phyloP scores from a whole-genome alignment of 2,113 vertebrate genomes.

The Cephalopterus ornatus region DNA sequence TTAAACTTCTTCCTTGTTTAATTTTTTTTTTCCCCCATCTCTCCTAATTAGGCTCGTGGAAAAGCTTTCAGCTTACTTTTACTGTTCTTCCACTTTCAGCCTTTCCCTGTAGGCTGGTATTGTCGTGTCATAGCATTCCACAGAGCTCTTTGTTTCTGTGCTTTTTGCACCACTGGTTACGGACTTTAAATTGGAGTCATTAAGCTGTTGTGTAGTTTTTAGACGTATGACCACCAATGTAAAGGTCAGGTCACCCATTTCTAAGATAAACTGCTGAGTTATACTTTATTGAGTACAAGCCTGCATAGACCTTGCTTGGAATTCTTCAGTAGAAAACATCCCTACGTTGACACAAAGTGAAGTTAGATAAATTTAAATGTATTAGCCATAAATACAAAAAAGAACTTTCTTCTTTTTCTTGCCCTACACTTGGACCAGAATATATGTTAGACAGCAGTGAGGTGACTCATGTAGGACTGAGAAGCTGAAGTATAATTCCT shows the following conservation, averaged over 20 bases:
- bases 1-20: background rate
- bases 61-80: background rate
- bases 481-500: background rate
- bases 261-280: background rate
- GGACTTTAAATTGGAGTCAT: background rate
- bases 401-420: background rate
- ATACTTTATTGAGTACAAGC: background rate
- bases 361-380: background rate
- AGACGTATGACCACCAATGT: background rate
- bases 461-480: background rate
- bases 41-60: constrained; percentile 29
- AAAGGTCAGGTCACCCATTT: background rate
- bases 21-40: background rate
- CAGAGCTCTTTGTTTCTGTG: background rate
- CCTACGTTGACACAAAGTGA: background rate
- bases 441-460: background rate
- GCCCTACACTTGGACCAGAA: background rate
- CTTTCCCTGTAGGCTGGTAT: background rate
- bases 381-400: background rate
- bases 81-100: background rate
- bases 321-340: background rate
- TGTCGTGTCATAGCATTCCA: background rate
- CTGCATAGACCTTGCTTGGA: background rate
- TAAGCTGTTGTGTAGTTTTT: background rate
- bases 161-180: background rate